phyloP scores from a whole-genome alignment of 2,888 invertebrate genomes.

The Abrostola triplasia region DNA sequence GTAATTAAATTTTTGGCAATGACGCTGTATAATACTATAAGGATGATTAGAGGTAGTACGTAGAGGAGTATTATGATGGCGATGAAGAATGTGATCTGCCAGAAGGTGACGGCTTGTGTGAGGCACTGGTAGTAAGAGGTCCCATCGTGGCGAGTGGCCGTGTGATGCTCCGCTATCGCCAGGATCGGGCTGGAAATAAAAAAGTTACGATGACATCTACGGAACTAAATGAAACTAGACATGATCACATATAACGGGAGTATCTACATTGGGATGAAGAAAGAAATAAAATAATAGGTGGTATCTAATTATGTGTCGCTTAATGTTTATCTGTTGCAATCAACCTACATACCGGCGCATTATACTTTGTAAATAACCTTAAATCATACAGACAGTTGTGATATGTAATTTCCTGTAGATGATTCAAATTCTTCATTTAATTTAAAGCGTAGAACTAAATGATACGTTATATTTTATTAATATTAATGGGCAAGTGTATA shows the following conservation, averaged over 20 bases:
- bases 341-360: slow-evolving; percentile 39
- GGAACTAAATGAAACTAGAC: slow-evolving; percentile 26
- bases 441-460: slow-evolving; percentile 29
- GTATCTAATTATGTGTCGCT: slow-evolving; percentile 21
- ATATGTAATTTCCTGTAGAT: slow-evolving; percentile 43
- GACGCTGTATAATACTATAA: slow-evolving; percentile 93
- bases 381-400: slow-evolving; percentile 50
- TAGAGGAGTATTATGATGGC: slow-evolving; percentile 94
- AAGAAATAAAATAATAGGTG: slow-evolving; percentile 29
- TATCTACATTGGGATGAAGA: slow-evolving; percentile 21
- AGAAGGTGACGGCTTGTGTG: slow-evolving; percentile 92
- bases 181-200: slow-evolving; percentile 93
- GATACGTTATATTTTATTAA: slow-evolving; percentile 41
- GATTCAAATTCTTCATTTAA: slow-evolving; percentile 34
- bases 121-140: slow-evolving; percentile 92
- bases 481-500: slow-evolving; percentile 31
- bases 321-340: slow-evolving; percentile 34
- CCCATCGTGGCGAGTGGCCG: slow-evolving; percentile 91
- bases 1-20: slow-evolving; percentile 95
- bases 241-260: not conserved
- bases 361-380: slow-evolving; percentile 34
- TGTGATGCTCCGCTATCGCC: slow-evolving; percentile 92
- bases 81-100: slow-evolving; percentile 94
- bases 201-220: slow-evolving; percentile 55
- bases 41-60: slow-evolving; percentile 93